Evolutionary conservation across 2,797 vertebrate species (phyloP), one percentile per base, ranked within the genome.

Genomic region (Pteronotus mesoamericanus): DNA sequence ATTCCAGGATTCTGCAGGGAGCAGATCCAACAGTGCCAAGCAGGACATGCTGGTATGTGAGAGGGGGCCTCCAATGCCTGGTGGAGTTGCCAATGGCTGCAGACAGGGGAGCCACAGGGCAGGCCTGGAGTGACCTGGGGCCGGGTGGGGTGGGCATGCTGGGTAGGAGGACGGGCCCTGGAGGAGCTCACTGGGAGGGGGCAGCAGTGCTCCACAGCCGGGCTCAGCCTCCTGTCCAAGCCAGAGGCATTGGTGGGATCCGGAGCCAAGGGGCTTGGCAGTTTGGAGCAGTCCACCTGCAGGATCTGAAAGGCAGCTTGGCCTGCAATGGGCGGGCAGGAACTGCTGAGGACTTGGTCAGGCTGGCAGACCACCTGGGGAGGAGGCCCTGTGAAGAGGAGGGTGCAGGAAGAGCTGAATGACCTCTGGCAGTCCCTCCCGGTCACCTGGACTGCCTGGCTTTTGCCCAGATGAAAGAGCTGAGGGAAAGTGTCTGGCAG

Each of bases 381-480:
- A 32, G 39, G 85, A 32, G 39, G 85, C 61, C 16, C 0, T 42
- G n/a, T 29, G 21, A 74, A 94, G 82, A 89, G 11, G 32, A 69
- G 66, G 42, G 9, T 39, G 46, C 5, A 3, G 69, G 55, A 74
- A 72, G 74, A n/a, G 51, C 48, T 5, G 3, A 29, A 48, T 86
- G 94, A 83, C 95, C 92, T 96, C 96, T 94, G 95, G 93, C 74
- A 55, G 74, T 83, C 82, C 69, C 90, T 92, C 39, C 83, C 12
- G 1, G 4, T 95, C 78, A 75, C 90, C 42, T 2, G 83, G 75
- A n/a, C 94, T 88, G 55, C 94, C 95, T 97, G 95, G 90, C 88
- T 96, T 86, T 83, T 87, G 48, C 96, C 69, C 75, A 91, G 95
- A 94, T 96, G 89, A 69, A 87, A 95, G 96, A 95, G 61, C 82